A percentile compares a stretch with the other conserved stretches of the same genome.
Evolutionary conservation across 1,140 invertebrate genomes (phyloP).

Genomic region (Cylas formicarius): DNA sequence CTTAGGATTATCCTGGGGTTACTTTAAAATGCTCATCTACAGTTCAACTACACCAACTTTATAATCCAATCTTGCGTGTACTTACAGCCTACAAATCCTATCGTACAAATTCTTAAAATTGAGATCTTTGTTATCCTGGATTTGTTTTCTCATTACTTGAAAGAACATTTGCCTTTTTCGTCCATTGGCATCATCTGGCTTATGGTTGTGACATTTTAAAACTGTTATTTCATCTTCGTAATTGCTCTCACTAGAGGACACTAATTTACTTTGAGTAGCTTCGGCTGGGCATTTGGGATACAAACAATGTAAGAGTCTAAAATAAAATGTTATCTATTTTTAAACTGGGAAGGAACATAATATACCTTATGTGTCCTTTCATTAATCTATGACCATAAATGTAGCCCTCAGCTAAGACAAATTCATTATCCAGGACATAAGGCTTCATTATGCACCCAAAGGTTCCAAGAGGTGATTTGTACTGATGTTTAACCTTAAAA

Average conservation of each 20-base stretch:
- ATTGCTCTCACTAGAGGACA: neutral
- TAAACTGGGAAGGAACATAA: constrained; percentile 1
- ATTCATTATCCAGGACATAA: constrained; percentile 22
- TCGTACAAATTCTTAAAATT: constrained; percentile 33
- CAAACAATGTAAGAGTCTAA: constrained; percentile 27
- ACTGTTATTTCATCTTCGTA: constrained; percentile 20
- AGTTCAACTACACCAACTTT: too few relatives aligned
- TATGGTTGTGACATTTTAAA: constrained; percentile 29
- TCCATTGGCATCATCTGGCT: constrained; percentile 14
- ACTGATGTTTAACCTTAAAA: constrained; percentile 16
- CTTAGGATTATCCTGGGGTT: too few relatives aligned
- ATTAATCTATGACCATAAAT: constrained; percentile 29
- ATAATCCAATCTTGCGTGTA: too few relatives aligned
- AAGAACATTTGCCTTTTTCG: constrained; percentile 33
- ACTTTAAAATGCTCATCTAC: too few relatives aligned
- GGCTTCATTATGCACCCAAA: constrained; percentile 13
- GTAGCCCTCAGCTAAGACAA: constrained; percentile 27
- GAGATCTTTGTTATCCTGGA: constrained; percentile 31
- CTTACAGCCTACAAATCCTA: constrained; percentile 30
- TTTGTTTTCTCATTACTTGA: constrained; percentile 29
- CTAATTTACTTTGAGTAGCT: constrained; percentile 18
- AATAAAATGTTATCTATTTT: constrained; percentile 4
- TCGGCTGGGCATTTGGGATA: constrained; percentile 20
- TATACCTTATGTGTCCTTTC: constrained; percentile 29
- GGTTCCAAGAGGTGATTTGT: constrained; percentile 18